Evolutionary conservation across 53 echinoderm and acorn worm species (phyloP), one percentile per base, ranked within the genome.

Genomic region (Henricia sp.): DNA sequence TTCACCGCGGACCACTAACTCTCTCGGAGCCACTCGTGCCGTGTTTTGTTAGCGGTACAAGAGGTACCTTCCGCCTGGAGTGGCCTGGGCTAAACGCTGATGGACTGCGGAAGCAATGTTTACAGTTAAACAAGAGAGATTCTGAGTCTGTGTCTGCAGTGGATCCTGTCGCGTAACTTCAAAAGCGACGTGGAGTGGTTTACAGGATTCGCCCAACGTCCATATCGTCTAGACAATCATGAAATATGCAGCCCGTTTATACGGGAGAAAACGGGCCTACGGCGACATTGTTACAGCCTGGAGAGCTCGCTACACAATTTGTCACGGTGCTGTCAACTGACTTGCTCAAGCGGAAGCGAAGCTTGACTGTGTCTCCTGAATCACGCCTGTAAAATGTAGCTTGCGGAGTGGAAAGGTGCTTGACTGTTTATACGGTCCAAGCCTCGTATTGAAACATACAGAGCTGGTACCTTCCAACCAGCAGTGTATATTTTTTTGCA

Each of bases 41-140:
- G 76, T 76, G 76, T 76, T 76, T 76, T 76, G 76, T 59, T 76
- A 76, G 59, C 59, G 76, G 76, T 57, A 76, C 59, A 40, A 76
- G 76, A 42, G 76, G 76, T 58, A 38, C 59, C 76, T 76, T 57
- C 57, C 76, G 25, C 76, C 59, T 57, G 6, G 59, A 58, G 59
- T 76, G 59, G 63, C 57, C 27, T 41, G 59, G 57, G 76, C 39
- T 58, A 29, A 57, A 76, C 76, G 76, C 42, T 76, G 76, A 76
- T 58, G 76, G 76, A 76, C 76, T 76, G 29, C 57, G 39, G 41
- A 76, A 76, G 76, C 28, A 76, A 76, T 58, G 76, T 76, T 76
- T 76, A 76, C 76, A 38, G 41, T 76, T 59, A 57, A 58, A 59
- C 76, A 57, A n/a, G 76, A 58, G 67, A 38, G 52, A 24, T 52